phyloP scores from a whole-genome alignment of 2,888 invertebrate genomes.

The Rhogogaster chlorosoma region DNA sequence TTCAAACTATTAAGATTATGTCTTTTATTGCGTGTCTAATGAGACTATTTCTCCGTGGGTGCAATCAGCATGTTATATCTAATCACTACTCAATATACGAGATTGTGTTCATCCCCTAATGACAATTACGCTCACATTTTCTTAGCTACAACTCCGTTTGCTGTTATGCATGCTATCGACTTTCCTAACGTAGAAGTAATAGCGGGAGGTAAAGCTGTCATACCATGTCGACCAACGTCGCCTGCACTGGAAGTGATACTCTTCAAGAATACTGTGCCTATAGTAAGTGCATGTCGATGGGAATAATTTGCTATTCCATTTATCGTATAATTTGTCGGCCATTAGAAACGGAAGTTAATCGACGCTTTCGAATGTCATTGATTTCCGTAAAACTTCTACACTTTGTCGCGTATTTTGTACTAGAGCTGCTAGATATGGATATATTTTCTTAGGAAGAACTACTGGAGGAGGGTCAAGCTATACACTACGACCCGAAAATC shows the following conservation, averaged over 20 bases:
- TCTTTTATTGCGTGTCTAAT: too few species aligned
- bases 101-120: not conserved
- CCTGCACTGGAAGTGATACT: constrained; percentile 81
- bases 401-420: not conserved
- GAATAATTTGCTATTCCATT: not conserved
- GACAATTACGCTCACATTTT: constrained; percentile 46
- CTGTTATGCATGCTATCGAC: constrained; percentile 60
- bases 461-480: not conserved
- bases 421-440: not conserved
- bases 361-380: not conserved
- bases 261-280: not conserved
- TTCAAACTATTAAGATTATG: too few species aligned
- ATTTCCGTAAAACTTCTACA: not conserved
- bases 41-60: not conserved
- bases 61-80: not conserved
- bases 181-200: constrained; percentile 75
- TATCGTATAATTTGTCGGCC: not conserved
- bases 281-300: not conserved
- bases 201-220: constrained; percentile 75
- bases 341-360: not conserved
- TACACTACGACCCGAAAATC: constrained; percentile 76
- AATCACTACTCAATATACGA: not conserved
- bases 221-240: constrained; percentile 84
- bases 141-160: constrained; percentile 77
- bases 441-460: not conserved